phyloP scores from a whole-genome alignment of 2,113 vertebrate genomes.

The Phalacrocorax carbo region DNA sequence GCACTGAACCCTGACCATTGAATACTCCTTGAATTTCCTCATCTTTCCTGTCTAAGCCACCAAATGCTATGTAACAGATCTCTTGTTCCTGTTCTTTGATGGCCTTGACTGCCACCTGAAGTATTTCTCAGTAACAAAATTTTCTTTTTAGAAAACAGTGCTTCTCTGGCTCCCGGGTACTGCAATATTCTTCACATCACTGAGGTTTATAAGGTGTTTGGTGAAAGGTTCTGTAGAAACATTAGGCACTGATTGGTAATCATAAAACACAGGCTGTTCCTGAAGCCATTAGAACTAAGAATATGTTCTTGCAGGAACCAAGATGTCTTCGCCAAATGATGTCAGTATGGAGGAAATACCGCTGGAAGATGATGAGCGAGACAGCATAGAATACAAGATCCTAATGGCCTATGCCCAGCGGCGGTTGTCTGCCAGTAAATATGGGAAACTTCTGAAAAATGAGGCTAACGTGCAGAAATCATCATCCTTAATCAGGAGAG shows the following conservation, averaged over 20 bases:
- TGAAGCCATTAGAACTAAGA: background rate
- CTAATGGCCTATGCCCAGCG: constrained; percentile 57
- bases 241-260: background rate
- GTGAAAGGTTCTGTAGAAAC: background rate
- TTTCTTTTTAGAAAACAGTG: background rate
- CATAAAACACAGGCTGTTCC: background rate
- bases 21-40: background rate
- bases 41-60: background rate
- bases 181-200: background rate
- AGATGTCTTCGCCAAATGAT: constrained; percentile 16
- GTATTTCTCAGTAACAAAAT: background rate
- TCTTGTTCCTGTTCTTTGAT: background rate
- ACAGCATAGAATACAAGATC: constrained; percentile 65
- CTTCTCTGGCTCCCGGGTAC: background rate
- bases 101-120: background rate
- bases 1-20: background rate
- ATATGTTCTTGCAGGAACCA: constrained; percentile 31
- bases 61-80: background rate
- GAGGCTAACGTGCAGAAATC: background rate
- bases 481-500: background rate
- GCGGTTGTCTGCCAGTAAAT: background rate
- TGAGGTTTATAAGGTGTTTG: background rate
- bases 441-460: background rate
- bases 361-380: constrained; percentile 51
- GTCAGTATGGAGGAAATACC: constrained; percentile 56